Base-by-base conservation (phyloP, 2,797 vertebrate genomes). In the Cirrhinus molitorella region DNA sequence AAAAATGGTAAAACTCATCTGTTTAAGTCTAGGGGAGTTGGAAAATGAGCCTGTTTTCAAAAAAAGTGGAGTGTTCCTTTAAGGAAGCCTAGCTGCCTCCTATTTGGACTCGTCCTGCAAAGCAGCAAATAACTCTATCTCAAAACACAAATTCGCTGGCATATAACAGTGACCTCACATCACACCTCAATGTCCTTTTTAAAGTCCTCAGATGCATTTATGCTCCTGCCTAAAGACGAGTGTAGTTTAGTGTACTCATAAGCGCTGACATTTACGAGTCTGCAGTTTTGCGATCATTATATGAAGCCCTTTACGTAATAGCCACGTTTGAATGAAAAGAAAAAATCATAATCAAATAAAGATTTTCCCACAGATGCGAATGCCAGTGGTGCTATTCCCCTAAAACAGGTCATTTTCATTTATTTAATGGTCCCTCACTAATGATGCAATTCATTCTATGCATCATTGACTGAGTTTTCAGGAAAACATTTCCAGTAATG, bases 391-490 rank as follows among this genome's bases (percentile, higher is more conserved):
- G 57, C 34, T 47, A 31, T 68, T 79, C 31, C 61, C 53, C 37
- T 25, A 70, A 78, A 72, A 88, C 59, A 66, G 75, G 14, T 43
- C 34, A 57, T 75, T 81, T 80, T 83, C 25, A 43, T 70, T 74
- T 68, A 68, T 81, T 74, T 65, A 78, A 81, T 63, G 37, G 34
- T 49, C 34, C 43, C 14, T 59, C 31, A 45, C 13, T 57, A 71
- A 72, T 37, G 49, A 45, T 13, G 14, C 23, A 17, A n/a, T 66
- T 28, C 16, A 61, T 55, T 81, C 47, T 49, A 40, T 21, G 37
- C 59, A 49, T n/a, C 40, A 61, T 8, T 28, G 49, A 74, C 25
- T 55, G 12, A 17, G 34, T 34, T 63, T 71, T 67, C 23, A 47
- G 45, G 47, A 40, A 68, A 75, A 51, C 14, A 10, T 19, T 47